A percentile compares a stretch with the other conserved stretches of the same genome.
Evolutionary conservation across 2,113 vertebrate genomes (phyloP).

Genomic region (Hipposideros armiger): DNA sequence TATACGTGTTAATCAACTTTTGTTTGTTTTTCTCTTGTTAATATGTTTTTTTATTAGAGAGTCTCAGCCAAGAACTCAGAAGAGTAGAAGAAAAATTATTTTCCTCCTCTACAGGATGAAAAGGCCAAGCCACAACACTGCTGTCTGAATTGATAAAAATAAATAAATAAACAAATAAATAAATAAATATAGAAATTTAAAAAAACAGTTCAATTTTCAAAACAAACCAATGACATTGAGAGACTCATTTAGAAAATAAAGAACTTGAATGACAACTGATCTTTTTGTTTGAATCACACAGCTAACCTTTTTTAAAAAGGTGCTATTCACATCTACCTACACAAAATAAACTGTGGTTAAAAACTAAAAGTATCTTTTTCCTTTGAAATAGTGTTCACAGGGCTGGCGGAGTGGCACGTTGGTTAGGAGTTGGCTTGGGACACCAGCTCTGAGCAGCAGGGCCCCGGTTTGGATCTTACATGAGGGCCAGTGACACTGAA

Average conservation of each 20-base stretch:
- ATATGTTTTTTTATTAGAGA: background rate
- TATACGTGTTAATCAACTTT: background rate
- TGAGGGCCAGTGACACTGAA: too few relatives aligned
- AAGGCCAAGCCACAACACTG: background rate
- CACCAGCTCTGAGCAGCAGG: too few relatives aligned
- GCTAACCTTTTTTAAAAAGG: background rate
- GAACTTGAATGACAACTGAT: background rate
- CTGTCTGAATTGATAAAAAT: background rate
- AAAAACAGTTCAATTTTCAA: background rate
- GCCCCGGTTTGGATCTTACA: too few relatives aligned
- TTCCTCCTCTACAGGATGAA: background rate
- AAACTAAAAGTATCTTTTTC: conserved; percentile 24
- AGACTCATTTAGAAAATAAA: conserved; percentile 1
- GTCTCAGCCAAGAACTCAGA: background rate
- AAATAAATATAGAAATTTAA: background rate
- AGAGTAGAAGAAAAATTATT: background rate
- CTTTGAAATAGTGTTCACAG: background rate
- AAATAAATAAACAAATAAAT: background rate
- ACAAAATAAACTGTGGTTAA: conserved; percentile 24
- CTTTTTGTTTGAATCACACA: background rate
- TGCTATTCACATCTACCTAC: background rate
- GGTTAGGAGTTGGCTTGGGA: too few relatives aligned
- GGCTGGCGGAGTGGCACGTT: too few relatives aligned
- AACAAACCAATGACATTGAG: background rate
- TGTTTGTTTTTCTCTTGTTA: background rate